Conservation (phyloP, 2,113 vertebrate species). For the Campylomormyrus tamandua region DNA sequence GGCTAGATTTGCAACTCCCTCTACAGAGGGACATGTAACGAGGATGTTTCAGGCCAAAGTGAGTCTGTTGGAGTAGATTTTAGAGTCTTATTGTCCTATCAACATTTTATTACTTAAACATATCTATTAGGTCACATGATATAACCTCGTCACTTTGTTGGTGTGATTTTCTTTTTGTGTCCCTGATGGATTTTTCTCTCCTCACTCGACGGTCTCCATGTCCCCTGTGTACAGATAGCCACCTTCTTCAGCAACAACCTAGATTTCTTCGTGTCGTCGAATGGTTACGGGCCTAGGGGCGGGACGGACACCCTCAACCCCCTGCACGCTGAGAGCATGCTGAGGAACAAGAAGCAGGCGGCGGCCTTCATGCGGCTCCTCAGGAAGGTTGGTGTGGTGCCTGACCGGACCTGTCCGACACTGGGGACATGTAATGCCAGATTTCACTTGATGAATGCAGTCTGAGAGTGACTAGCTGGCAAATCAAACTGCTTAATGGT, state of each 20-base stretch:
- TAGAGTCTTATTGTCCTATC: neutral
- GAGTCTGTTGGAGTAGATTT: neutral
- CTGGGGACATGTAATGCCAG: neutral
- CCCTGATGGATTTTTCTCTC: neutral
- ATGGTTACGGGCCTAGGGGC: constrained; percentile 76
- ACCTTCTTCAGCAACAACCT: constrained; percentile 93
- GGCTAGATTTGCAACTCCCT: neutral
- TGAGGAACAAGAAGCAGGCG: constrained; percentile 84
- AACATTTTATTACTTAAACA: neutral
- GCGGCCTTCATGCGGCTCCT: constrained; percentile 73
- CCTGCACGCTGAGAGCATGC: constrained; percentile 79
- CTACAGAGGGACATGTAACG: neutral
- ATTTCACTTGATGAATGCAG: neutral
- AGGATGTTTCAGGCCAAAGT: neutral
- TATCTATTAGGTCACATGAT: neutral
- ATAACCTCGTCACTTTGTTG: neutral
- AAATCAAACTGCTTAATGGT: neutral
- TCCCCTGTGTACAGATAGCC: constrained; percentile 66
- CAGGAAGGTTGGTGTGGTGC: constrained; percentile 65
- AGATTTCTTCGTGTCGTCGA: constrained; percentile 73
- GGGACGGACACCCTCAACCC: constrained; percentile 69
- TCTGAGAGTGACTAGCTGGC: neutral
- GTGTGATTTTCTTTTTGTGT: neutral
- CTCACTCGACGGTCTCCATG: neutral
- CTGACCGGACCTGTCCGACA: neutral